These are phyloP conservation scores for Hippocampus mohnikei DNA, from an alignment of 2,113 vertebrate genomes.

Conservation along the genomic window DNA sequence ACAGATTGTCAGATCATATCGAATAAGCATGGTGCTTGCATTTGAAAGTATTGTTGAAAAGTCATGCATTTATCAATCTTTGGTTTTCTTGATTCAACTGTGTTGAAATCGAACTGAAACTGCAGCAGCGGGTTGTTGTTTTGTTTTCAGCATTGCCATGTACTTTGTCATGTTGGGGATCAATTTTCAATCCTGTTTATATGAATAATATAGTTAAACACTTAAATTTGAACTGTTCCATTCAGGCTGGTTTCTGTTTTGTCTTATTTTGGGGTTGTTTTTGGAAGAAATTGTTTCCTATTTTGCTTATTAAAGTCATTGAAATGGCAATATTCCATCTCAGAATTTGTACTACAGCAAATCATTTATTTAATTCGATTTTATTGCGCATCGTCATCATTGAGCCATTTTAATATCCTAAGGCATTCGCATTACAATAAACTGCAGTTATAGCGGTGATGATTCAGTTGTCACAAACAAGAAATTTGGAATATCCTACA, in stretches of 20 bases:
- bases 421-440: neutral
- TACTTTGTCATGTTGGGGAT: slow-evolving; percentile 89
- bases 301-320: slow-evolving; percentile 99
- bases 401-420: neutral
- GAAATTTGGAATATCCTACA: no score
- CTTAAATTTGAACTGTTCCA: slow-evolving; percentile 98
- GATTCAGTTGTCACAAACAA: no score
- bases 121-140: slow-evolving; percentile 91
- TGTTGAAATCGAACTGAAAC: slow-evolving; percentile 96
- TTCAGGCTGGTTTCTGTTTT: slow-evolving; percentile 99
- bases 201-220: slow-evolving; percentile 85
- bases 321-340: slow-evolving; percentile 89
- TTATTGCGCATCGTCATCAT: neutral
- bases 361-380: neutral
- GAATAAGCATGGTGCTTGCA: slow-evolving; percentile 99
- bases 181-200: slow-evolving; percentile 99
- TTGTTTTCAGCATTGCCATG: slow-evolving; percentile 93
- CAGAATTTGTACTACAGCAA: slow-evolving; percentile 54
- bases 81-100: slow-evolving; percentile 97
- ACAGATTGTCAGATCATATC: slow-evolving; percentile 92
- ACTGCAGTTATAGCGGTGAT: neutral
- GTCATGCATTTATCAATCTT: slow-evolving; percentile 96
- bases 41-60: slow-evolving; percentile 95
- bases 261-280: slow-evolving; percentile 85
- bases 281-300: slow-evolving; percentile 96